Evolutionary conservation across 2,888 invertebrate genomes (phyloP).

Genomic region (Drosophila aldrichi): DNA sequence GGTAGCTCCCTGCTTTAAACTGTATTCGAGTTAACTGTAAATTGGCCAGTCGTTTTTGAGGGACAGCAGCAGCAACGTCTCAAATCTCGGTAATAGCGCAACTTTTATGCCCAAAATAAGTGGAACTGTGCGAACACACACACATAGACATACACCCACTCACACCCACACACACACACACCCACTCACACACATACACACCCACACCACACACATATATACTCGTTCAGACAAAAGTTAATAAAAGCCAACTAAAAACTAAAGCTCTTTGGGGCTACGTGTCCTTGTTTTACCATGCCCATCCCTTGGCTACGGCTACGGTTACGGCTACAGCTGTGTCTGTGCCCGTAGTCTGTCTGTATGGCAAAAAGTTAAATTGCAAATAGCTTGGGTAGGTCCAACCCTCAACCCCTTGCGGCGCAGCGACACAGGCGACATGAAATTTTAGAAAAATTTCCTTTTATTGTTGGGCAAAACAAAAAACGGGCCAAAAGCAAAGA

Average conservation of each 20-base stretch:
- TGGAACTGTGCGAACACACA: slow-evolving; percentile 48
- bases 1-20: neutral
- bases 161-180: neutral
- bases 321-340: slow-evolving; percentile 11
- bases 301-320: slow-evolving; percentile 28
- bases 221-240: slow-evolving; percentile 64
- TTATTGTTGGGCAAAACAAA: slow-evolving; percentile 72
- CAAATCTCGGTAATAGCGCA: slow-evolving; percentile 76
- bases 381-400: slow-evolving; percentile 66
- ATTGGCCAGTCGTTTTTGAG: slow-evolving; percentile 57
- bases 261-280: slow-evolving; percentile 68
- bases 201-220: slow-evolving; percentile 15
- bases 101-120: slow-evolving; percentile 74
- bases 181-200: slow-evolving; percentile 10
- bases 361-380: slow-evolving; percentile 73
- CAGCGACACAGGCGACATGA: slow-evolving; percentile 55
- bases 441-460: slow-evolving; percentile 78
- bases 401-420: slow-evolving; percentile 2
- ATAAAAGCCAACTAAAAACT: slow-evolving; percentile 78
- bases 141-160: slow-evolving; percentile 6
- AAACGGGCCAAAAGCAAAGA: slow-evolving; percentile 48
- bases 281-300: slow-evolving; percentile 61
- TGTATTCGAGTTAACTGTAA: slow-evolving; percentile 56
- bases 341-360: slow-evolving; percentile 18
- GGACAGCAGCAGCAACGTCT: slow-evolving; percentile 49